phyloP scores from a whole-genome alignment of 2,888 invertebrate genomes.

The Timema podura region DNA sequence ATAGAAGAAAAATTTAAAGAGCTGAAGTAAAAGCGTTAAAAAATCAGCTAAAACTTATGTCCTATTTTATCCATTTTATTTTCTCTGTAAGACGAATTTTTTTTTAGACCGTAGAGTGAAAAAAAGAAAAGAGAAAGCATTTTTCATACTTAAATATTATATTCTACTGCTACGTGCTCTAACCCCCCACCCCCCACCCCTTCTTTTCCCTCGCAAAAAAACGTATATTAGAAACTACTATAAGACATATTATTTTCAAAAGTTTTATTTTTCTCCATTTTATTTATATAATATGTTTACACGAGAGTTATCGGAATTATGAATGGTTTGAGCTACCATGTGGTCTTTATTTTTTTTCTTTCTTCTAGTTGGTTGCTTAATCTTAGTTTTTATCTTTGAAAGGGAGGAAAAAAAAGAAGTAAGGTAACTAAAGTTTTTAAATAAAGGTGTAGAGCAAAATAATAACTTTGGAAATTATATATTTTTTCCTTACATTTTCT shows the following conservation, averaged over 20 bases:
- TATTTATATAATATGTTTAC: not conserved
- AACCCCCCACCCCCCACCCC: too few species aligned
- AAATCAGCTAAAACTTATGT: conserved; percentile 8
- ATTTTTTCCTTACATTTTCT: too few species aligned
- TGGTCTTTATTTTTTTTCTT: too few species aligned
- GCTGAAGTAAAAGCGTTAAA: conserved; percentile 12
- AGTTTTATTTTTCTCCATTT: conserved; percentile 6
- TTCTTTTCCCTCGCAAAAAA: too few species aligned
- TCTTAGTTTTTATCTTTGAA: too few species aligned
- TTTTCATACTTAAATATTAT: conserved; percentile 16
- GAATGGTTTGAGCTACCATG: not conserved
- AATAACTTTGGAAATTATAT: too few species aligned
- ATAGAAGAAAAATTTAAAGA: conserved; percentile 13
- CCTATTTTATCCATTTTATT: conserved; percentile 4
- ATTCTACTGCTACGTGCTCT: not conserved
- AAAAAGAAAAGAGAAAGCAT: not conserved
- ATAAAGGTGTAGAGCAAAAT: too few species aligned
- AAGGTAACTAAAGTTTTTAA: too few species aligned
- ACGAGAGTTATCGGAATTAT: conserved; percentile 12
- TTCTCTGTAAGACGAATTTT: conserved; percentile 11
- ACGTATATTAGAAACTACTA: too few species aligned
- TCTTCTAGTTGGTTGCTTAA: too few species aligned
- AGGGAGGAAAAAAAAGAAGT: too few species aligned
- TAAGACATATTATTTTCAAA: too few species aligned
- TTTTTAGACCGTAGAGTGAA: not conserved